Evolutionary conservation across 2,797 vertebrate genomes (phyloP).

Genomic region (Molothrus ater): DNA sequence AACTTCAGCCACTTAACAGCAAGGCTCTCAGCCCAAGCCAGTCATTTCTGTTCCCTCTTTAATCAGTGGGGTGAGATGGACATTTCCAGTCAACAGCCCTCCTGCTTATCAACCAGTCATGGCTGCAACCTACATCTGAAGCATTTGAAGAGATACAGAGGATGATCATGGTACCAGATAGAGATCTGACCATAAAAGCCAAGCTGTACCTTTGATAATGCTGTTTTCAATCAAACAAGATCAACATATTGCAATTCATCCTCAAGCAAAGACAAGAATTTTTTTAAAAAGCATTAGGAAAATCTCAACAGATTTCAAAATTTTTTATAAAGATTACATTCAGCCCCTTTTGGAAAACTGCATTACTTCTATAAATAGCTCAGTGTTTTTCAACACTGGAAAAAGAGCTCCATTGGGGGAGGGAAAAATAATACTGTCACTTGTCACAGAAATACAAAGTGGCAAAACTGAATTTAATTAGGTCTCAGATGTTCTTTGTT

Average conservation of each 20-base stretch:
- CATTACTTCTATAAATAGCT: not conserved
- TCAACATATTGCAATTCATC: not conserved
- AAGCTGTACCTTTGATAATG: not conserved
- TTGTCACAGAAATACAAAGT: not conserved
- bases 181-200: not conserved
- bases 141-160: not conserved
- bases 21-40: not conserved
- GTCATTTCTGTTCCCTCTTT: not conserved
- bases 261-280: not conserved
- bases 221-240: not conserved
- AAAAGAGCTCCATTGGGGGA: not conserved
- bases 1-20: not conserved
- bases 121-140: not conserved
- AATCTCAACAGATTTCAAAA: not conserved
- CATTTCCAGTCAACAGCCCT: not conserved
- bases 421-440: not conserved
- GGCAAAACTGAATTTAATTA: not conserved
- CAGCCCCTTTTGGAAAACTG: not conserved
- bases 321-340: slow-evolving; percentile 19
- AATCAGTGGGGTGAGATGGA: not conserved
- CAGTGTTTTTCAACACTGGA: slow-evolving; percentile 21
- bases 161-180: not conserved
- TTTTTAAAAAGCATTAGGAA: not conserved
- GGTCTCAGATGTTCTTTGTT: not conserved
- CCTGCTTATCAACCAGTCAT: not conserved